Conservation (phyloP, 2,797 vertebrate genomes). For the Esox masquinongy region DNA sequence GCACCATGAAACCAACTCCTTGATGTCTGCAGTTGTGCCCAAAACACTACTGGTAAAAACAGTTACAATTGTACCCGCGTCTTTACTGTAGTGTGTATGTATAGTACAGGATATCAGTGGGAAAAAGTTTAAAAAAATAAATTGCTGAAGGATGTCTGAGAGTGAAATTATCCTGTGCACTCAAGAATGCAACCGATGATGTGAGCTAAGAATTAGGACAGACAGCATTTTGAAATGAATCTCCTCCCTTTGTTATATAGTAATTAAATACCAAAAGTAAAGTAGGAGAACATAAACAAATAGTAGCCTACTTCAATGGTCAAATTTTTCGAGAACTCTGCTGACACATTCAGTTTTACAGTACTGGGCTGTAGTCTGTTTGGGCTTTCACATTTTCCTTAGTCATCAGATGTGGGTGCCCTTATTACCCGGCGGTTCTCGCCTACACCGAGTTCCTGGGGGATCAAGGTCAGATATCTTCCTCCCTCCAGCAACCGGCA, state of each 20-base stretch:
- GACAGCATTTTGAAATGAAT: neutral
- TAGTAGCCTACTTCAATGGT: too few species aligned
- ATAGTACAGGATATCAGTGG: too few species aligned
- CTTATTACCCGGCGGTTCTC: neutral
- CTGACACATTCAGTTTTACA: neutral
- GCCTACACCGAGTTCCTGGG: neutral
- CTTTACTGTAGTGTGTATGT: too few species aligned
- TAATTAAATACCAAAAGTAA: neutral
- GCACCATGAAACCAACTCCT: too few species aligned
- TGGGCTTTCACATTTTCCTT: neutral
- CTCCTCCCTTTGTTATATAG: neutral
- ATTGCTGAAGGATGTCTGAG: too few species aligned
- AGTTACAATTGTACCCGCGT: too few species aligned
- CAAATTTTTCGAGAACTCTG: neutral
- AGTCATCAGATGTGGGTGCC: neutral
- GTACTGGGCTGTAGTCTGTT: neutral
- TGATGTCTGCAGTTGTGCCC: too few species aligned
- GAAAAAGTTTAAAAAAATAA: too few species aligned
- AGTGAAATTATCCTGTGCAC: too few species aligned
- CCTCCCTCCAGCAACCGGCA: neutral
- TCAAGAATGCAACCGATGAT: too few species aligned
- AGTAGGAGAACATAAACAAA: neutral
- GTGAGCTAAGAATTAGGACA: too few species aligned
- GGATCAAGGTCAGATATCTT: constrained; percentile 9
- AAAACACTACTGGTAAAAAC: too few species aligned